Evolutionary conservation across 2,797 vertebrate genomes (phyloP), one percentile per base, ranked within the genome.

Genomic region (Betta splendens): DNA sequence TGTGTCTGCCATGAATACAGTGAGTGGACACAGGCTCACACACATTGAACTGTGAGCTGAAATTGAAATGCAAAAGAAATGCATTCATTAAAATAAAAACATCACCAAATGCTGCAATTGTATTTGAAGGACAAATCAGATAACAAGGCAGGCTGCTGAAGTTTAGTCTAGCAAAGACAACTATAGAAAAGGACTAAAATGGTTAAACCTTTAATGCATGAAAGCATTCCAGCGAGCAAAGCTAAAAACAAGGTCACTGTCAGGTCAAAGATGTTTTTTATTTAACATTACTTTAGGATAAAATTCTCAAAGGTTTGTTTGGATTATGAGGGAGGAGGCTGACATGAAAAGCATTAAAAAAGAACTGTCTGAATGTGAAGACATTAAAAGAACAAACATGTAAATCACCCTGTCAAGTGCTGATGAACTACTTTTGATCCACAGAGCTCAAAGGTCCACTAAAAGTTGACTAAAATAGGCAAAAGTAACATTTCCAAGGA

Each of bases 251-350:
- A 61, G 47, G 26, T 40, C 28, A 50, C 31, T 38, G 55, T 64
- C 29, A 52, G 47, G 57, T 45, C 53, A 65, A 23, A 65, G 22
- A n/a, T 62, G 31, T 57, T 65, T 64, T n/a, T 53, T 15, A 39
- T 51, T 12, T 21, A 38, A 40, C 13, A 20, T 37, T 39, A 20
- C 26, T 35, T 64, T 66, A 64, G 62, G 42, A 43, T 46, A 63
- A 66, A 58, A 60, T 65, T 44, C 53, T 43, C 4, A 48, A 17
- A 9, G 13, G 29, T 52, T 64, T 74, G 46, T 54, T 47, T 42
- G 20, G 38, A 49, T 58, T 23, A 53, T 58, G 57, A 20, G 17
- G 16, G 33, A 77, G 46, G 23, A 28, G 70, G 28, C 29, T 57
- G 28, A 49, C 33, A 48, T 20, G 17, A n/a, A 9, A 45, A 13